Evolutionary conservation across 1,140 invertebrate genomes (phyloP), one percentile per base, ranked within the genome.

Genomic region (Drosophila athabasca): DNA sequence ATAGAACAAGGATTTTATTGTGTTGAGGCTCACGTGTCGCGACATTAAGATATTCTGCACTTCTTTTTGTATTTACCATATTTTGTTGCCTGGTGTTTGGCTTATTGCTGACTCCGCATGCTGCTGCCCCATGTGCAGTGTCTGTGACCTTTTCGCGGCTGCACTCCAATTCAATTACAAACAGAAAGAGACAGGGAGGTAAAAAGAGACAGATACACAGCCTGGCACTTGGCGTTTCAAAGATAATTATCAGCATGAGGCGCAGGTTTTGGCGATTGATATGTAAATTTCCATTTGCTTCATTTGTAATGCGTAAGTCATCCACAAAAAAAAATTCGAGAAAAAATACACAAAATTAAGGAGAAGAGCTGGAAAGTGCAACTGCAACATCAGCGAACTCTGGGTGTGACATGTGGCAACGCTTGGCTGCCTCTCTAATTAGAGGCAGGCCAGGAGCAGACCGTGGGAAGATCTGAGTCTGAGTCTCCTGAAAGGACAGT

Each of bases 161-260:
- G 73, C 82, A 77, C 64, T 82, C 76, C 78, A 88, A 88, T 87
- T 87, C 83, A 87, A 85, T 85, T 87, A 79, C 57, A 62, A 60
- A 55, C 43, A 46, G 3, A 26, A 11, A 43, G 39, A 75, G 29
- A 41, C 41, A 65, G 22, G 17, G 17, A 19, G 17, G 17, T 19
- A 41, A 8, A 17, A n/a, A 44, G 59, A 35, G n/a, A 48, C 4
- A 55, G 65, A 55, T 24, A 17, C 2, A 31, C 7, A 52, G 39
- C 51, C 44, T 31, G 31, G 31, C 51, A 61, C 61, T 49, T 45
- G 57, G 52, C 55, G 53, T 62, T 29, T 17, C 3, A 31, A 24
- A 75, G 82, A 87, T 87, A 82, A 87, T 82, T 79, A 82, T 82
- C 83, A 88, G 78, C 74, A 76, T 82, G 75, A 87, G 74, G 66